Evolutionary conservation across 2,888 invertebrate genomes (phyloP).

Genomic region (Oxycera nigricornis): DNA sequence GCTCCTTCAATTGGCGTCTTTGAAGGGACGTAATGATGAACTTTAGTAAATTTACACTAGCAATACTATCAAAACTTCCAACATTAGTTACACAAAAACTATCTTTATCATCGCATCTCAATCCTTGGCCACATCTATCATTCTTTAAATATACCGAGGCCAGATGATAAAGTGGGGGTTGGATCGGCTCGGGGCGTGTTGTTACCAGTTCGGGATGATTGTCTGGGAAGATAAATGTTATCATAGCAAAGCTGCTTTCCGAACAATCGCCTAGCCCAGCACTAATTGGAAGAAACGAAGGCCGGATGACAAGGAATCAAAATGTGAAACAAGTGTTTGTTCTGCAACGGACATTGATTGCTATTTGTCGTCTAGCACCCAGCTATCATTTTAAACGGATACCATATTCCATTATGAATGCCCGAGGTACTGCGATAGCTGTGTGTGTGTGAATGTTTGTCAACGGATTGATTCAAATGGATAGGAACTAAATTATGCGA

Average conservation of each 20-base stretch:
- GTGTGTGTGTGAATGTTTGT: neutral
- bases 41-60: too few relatives aligned
- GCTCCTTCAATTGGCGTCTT: too few relatives aligned
- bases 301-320: slow-evolving; percentile 25
- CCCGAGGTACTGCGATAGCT: neutral
- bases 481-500: neutral
- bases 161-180: neutral
- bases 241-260: neutral
- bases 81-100: neutral
- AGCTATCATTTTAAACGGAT: neutral
- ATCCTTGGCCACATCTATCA: neutral
- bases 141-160: neutral
- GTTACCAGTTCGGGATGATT: neutral
- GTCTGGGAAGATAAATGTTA: slow-evolving; percentile 4
- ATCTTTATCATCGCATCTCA: neutral
- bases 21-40: too few relatives aligned
- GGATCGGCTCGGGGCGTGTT: neutral
- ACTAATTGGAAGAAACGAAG: slow-evolving; percentile 33
- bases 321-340: slow-evolving; percentile 37
- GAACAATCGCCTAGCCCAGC: slow-evolving; percentile 9
- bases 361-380: slow-evolving; percentile 17
- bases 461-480: neutral
- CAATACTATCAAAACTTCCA: too few relatives aligned
- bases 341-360: slow-evolving; percentile 35
- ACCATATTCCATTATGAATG: neutral